These are phyloP conservation scores for Aleiodes sp. DNA, from an alignment of 1,140 invertebrate genomes.

Conservation along the genomic window DNA sequence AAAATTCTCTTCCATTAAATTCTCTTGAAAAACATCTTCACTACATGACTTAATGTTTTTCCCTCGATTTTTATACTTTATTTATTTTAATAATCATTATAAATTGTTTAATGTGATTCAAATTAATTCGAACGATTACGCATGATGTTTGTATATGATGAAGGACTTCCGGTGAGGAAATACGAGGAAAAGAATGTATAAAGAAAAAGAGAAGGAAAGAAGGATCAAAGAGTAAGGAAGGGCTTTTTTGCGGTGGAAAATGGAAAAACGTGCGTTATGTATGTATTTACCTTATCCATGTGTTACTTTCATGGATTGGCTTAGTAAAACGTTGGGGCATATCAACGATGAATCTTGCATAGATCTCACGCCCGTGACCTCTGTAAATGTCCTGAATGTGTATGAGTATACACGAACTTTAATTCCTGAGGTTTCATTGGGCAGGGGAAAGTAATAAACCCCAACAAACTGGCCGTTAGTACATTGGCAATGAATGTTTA, in stretches of 20 bases:
- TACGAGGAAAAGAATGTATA: background rate
- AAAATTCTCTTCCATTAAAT: conserved; percentile 3
- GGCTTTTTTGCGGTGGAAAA: background rate
- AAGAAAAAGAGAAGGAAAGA: conserved; percentile 15
- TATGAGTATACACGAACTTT: background rate
- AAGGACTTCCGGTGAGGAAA: conserved; percentile 16
- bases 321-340: conserved; percentile 50
- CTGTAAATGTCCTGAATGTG: conserved; percentile 49
- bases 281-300: conserved; percentile 30
- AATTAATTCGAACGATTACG: background rate
- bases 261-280: conserved; percentile 2
- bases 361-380: conserved; percentile 60
- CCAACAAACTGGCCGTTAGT: conserved; percentile 34
- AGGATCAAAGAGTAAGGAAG: background rate
- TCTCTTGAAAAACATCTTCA: too few species aligned
- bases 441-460: conserved; percentile 52
- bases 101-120: background rate
- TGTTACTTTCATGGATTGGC: conserved; percentile 26
- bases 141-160: conserved; percentile 15
- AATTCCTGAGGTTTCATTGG: conserved; percentile 36
- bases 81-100: background rate
- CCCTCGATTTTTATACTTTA: too few species aligned
- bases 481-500: conserved; percentile 32
- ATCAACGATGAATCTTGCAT: conserved; percentile 56
- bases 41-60: too few species aligned